Conservation (phyloP, 2,113 vertebrate genomes). For the Epinephelus cyanopodus region DNA sequence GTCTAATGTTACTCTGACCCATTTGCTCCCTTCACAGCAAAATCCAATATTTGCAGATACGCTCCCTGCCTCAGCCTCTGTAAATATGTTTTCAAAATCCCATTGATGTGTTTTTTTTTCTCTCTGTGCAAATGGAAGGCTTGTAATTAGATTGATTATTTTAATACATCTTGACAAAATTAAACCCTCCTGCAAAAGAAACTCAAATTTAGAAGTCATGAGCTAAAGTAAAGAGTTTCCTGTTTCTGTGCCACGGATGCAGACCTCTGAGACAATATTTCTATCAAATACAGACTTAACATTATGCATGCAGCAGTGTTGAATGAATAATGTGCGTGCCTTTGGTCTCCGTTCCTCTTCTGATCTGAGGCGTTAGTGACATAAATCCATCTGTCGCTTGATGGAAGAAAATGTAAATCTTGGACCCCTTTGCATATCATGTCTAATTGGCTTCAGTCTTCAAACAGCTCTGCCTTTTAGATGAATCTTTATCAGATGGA, state of each 20-base stretch:
- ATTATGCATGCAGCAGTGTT: conserved; percentile 76
- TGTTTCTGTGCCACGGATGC: conserved; percentile 49
- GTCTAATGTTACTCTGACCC: conserved; percentile 74
- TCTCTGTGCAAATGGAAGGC: conserved; percentile 61
- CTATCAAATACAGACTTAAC: conserved; percentile 63
- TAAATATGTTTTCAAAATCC: conserved; percentile 80
- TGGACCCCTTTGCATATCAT: conserved; percentile 74
- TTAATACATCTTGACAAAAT: conserved; percentile 68
- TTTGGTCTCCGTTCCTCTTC: conserved; percentile 76
- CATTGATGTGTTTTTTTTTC: conserved; percentile 69
- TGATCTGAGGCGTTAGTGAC: conserved; percentile 75
- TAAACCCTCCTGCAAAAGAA: conserved; percentile 60
- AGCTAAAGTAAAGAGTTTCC: conserved; percentile 66
- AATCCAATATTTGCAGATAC: conserved; percentile 80
- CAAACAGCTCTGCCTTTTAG: conserved; percentile 73
- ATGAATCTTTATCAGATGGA: conserved; percentile 69
- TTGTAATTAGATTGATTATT: conserved; percentile 81
- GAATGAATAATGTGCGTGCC: conserved; percentile 77
- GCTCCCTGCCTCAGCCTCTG: conserved; percentile 72
- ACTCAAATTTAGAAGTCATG: conserved; percentile 55
- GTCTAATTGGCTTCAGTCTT: conserved; percentile 76
- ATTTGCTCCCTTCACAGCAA: conserved; percentile 75
- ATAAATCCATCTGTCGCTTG: conserved; percentile 82
- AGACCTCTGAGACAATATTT: conserved; percentile 63
- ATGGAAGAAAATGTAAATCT: conserved; percentile 83